These are phyloP conservation scores for Drosophila melanica DNA, from an alignment of 1,140 invertebrate genomes.

Conservation along the genomic window DNA sequence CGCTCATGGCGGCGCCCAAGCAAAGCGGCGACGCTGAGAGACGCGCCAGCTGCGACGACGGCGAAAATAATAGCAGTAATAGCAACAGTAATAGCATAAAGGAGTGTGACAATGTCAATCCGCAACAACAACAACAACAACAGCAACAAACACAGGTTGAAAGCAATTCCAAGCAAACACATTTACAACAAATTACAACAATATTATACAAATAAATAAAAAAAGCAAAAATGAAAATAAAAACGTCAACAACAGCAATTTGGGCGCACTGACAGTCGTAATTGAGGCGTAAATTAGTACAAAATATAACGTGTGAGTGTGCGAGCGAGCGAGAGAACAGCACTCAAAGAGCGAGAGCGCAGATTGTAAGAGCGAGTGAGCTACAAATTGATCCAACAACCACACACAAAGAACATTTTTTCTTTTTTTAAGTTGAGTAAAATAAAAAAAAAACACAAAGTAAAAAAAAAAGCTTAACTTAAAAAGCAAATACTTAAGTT, in stretches of 20 bases:
- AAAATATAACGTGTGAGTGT: constrained; percentile 15
- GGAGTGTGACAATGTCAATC: constrained; percentile 26
- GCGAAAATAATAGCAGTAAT: constrained; percentile 47
- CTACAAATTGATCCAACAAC: constrained; percentile 4
- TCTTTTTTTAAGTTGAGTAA: neutral
- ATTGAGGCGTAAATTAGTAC: constrained; percentile 20
- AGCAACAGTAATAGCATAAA: constrained; percentile 24
- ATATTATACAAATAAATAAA: constrained; percentile 8
- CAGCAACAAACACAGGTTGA: constrained; percentile 19
- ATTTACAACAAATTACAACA: constrained; percentile 29
- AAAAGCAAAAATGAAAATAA: constrained; percentile 1
- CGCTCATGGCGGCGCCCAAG: constrained; percentile 69
- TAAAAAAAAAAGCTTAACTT: neutral
- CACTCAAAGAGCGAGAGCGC: neutral
- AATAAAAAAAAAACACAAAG: constrained; percentile 2
- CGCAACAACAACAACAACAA: constrained; percentile 40
- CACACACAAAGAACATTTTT: neutral
- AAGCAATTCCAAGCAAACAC: constrained; percentile 18
- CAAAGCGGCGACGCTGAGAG: constrained; percentile 47
- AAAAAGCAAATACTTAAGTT: too few species aligned
- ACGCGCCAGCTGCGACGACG: constrained; percentile 41
- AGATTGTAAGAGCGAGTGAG: neutral
- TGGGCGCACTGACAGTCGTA: constrained; percentile 33
- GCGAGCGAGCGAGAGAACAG: constrained; percentile 7
- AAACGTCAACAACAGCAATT: constrained; percentile 22